A percentile compares a stretch with the other conserved stretches of the same genome.
phyloP scores from a whole-genome alignment of 64 coral and sea anemone species.

The Orbicella faveolata region DNA sequence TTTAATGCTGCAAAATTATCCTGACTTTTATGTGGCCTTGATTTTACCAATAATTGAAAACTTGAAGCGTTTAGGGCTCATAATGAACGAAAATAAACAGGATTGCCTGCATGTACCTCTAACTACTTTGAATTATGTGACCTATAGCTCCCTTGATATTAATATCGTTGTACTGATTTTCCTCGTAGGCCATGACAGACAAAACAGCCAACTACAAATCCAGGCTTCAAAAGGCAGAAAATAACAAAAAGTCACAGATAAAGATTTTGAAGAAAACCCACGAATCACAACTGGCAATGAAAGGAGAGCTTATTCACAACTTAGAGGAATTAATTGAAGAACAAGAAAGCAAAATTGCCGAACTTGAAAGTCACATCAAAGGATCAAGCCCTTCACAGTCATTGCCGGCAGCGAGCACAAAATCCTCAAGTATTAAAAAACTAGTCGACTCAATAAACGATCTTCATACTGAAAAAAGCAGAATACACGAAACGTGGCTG shows the following conservation, averaged over 20 bases:
- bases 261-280: constrained; percentile 98
- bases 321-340: constrained; percentile 90
- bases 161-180: not conserved
- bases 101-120: not conserved
- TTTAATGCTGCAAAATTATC: too few species aligned
- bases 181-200: constrained; percentile 85
- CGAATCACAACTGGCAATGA: constrained; percentile 82
- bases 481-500: constrained; percentile 83
- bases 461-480: constrained; percentile 75
- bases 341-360: constrained; percentile 80
- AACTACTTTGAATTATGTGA: not conserved
- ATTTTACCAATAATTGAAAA: too few species aligned
- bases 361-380: constrained; percentile 73
- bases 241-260: constrained; percentile 91
- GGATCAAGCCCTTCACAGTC: constrained; percentile 36
- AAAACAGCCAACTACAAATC: constrained; percentile 88
- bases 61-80: too few species aligned
- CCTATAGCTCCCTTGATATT: not conserved
- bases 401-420: not conserved
- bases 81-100: not conserved
- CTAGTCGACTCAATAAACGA: constrained; percentile 89
- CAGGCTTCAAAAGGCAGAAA: constrained; percentile 88
- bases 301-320: constrained; percentile 83
- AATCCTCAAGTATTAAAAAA: constrained; percentile 76
- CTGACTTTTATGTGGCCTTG: too few species aligned